Base-by-base conservation (phyloP, 2,797 vertebrate species). In the Pelodytes ibericus region DNA sequence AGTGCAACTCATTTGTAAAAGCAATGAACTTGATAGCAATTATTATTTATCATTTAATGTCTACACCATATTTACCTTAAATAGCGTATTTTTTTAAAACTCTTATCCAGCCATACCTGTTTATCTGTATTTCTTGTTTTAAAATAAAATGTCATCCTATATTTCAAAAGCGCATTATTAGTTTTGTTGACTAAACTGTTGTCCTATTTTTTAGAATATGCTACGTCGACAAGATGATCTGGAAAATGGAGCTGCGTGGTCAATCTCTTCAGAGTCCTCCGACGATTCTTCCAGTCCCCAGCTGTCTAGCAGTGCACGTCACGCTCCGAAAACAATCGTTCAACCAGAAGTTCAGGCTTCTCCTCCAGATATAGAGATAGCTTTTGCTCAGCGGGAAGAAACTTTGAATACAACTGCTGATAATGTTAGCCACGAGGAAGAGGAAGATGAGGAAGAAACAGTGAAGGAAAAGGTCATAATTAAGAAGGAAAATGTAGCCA, bases 251-350 rank as follows among this genome's bases (percentile, higher is more conserved):
- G 94, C 94, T 0, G 95, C 95, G 0, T 98, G 96, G 95, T 98
- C 96, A 1, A 93, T 96, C 82, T 98, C 97, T 26, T 98, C 96
- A 0, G 96, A 98, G 79, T 99, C 97, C 0, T 98, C 96, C 0
- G 96, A 98, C 0, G 96, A 98, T 80, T 98, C 96, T 11, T 96
- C 95, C 71, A 97, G 96, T 80, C 96, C 95, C 7, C 95, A 94
- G 89, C 89, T 97, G 3, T 92, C 95, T 0, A 84, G 87, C 13
- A 89, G 87, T 0, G 72, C 75, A 86, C 95, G 84, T 44, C 96
- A 93, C 39, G 71, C 90, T 7, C 85, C 88, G 49, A 92, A 93
- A 74, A 92, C 94, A 15, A 83, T 95, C 5, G 90, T 94, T 75
- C 94, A 94, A 75, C 93, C 94, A 0, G 92, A 93, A 65, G 82